A percentile compares a stretch with the other conserved stretches of the same genome.
These are phyloP conservation scores for Syrrhaptes paradoxus DNA, from an alignment of 2,113 vertebrate genomes.

Conservation along the genomic window DNA sequence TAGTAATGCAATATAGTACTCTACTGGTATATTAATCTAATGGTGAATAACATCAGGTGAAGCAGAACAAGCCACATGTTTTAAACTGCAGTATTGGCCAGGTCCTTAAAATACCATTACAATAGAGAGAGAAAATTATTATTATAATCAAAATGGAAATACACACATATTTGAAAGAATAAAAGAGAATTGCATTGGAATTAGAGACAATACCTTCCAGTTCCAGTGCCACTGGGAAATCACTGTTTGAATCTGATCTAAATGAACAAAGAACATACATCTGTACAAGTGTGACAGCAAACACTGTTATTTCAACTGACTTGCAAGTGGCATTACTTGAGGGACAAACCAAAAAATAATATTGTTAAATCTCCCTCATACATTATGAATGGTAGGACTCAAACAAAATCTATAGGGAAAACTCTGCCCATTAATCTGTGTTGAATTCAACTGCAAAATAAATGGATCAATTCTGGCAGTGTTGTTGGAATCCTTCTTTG, in stretches of 20 bases:
- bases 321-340: neutral
- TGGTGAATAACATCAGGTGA: neutral
- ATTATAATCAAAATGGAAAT: neutral
- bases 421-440: neutral
- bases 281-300: neutral
- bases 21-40: neutral
- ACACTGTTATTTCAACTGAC: neutral
- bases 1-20: neutral
- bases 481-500: neutral
- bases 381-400: neutral
- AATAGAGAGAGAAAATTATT: neutral
- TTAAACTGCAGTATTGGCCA: neutral
- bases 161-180: neutral
- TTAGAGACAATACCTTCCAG: neutral
- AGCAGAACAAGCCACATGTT: neutral
- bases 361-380: neutral
- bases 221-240: neutral
- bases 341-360: neutral
- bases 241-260: neutral
- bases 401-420: neutral
- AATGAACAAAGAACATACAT: neutral
- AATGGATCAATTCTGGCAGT: neutral
- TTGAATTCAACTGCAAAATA: neutral
- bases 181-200: neutral
- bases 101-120: neutral